Evolutionary conservation across 2,888 invertebrate genomes (phyloP).

Genomic region (Pteria penguin): DNA sequence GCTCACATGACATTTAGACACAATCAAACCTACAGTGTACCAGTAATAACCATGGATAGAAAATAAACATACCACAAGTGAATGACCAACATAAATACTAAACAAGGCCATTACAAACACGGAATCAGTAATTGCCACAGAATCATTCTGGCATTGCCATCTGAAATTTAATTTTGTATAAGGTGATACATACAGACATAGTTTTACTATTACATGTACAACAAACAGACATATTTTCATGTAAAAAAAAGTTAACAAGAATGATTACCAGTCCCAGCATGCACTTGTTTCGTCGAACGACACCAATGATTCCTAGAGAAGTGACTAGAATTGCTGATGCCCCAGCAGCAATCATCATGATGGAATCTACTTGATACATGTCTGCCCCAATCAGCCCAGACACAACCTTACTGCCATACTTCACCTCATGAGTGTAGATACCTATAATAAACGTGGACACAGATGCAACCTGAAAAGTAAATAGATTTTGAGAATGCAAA

Average conservation of each 20-base stretch:
- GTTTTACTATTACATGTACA: background rate
- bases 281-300: constrained; percentile 63
- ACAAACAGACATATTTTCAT: no score
- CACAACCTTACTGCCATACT: constrained; percentile 69
- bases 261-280: constrained; percentile 69
- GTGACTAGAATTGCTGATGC: constrained; percentile 61
- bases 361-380: constrained; percentile 68
- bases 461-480: constrained; percentile 60
- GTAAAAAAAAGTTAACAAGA: no score
- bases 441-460: constrained; percentile 67
- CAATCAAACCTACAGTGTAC: no score
- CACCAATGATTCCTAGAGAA: constrained; percentile 60
- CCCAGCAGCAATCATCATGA: constrained; percentile 66
- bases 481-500: background rate
- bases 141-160: no score
- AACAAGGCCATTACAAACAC: no score
- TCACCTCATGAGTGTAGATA: constrained; percentile 68
- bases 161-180: no score
- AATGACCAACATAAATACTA: no score
- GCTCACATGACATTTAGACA: no score
- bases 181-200: background rate
- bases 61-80: no score
- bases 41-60: no score
- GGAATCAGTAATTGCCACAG: no score
- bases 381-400: constrained; percentile 63